Evolutionary conservation across 2,113 vertebrate genomes (phyloP).

Genomic region (Lampris megalopsis): DNA sequence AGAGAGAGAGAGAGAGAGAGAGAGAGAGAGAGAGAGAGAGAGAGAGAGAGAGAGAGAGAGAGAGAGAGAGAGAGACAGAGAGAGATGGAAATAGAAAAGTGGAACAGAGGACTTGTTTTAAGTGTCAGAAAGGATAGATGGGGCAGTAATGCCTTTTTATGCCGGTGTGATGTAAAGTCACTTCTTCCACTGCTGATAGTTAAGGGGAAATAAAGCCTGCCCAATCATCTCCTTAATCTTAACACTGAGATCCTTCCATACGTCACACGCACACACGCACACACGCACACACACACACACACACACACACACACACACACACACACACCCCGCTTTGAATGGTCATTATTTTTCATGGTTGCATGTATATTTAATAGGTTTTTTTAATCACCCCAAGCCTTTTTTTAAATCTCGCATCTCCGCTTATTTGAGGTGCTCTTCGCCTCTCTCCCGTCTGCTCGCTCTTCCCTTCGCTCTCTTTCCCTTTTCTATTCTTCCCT

Average conservation of each 20-base stretch:
- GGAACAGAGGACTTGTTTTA: not conserved
- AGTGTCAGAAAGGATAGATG: not conserved
- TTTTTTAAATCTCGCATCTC: not conserved
- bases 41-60: not conserved
- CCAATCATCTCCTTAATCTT: conserved; percentile 41
- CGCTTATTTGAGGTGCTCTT: not conserved
- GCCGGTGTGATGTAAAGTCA: conserved; percentile 37
- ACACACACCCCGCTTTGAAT: not conserved
- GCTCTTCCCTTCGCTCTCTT: not conserved
- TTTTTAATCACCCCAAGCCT: not conserved
- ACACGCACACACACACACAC: not conserved
- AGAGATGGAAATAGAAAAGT: not conserved
- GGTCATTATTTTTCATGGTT: conserved; percentile 24
- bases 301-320: not conserved
- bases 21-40: conserved; percentile 1
- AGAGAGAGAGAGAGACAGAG: not conserved
- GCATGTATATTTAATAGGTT: not conserved
- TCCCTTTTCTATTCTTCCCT: not conserved
- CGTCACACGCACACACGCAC: conserved; percentile 3
- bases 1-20: not conserved
- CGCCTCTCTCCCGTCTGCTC: not conserved
- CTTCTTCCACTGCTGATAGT: conserved; percentile 41
- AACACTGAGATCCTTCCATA: conserved; percentile 1
- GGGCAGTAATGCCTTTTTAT: conserved; percentile 37
- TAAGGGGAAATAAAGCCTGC: conserved; percentile 47